Base-by-base conservation (phyloP, 2,113 vertebrate species). In the Jaculus jaculus region DNA sequence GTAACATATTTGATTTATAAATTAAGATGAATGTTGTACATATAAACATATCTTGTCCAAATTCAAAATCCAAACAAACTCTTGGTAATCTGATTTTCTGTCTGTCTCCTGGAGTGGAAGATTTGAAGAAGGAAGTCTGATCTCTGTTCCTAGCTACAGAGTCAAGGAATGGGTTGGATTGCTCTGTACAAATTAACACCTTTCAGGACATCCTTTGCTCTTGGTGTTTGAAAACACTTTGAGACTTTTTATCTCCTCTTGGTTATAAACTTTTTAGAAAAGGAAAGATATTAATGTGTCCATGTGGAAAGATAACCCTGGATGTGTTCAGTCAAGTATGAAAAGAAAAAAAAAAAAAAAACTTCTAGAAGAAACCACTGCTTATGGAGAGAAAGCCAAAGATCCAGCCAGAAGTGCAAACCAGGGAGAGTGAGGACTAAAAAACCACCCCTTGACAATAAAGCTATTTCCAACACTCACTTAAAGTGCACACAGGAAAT, bases 351-450 rank as follows among this genome's bases (percentile, higher is more conserved):
- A n/a, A n/a, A n/a, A n/a, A n/a, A n/a, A 68, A 84, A 83, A 34
- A 34, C 24, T 77, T 96, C n/a, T 11, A 80, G 58, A 73, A 89
- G 84, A 87, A 71, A 79, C n/a, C 13, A 10, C 7, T 93, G 79
- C 32, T 23, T 3, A 69, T 47, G 66, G 47, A 87, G 18, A 94
- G 17, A 84, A 37, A 13, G 21, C 30, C 61, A 26, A 84, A 54
- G 13, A 28, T 80, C 87, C 37, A 84, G 8, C 32, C 37, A 54
- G 63, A 18, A 84, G 26, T 92, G 20, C 28, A 42, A 89, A 84
- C 54, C 37, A 21, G 30, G 32, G 26, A 69, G 34, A 87, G 6
- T 39, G 28, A 30, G 21, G 51, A 39, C 72, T 86, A 42, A 80
- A 18, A 11, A 61, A 72, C 72, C 28, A 18, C 3, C 11, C 60